Base-by-base conservation (phyloP, 2,113 vertebrate species). In the Rhabdomys dilectus region DNA sequence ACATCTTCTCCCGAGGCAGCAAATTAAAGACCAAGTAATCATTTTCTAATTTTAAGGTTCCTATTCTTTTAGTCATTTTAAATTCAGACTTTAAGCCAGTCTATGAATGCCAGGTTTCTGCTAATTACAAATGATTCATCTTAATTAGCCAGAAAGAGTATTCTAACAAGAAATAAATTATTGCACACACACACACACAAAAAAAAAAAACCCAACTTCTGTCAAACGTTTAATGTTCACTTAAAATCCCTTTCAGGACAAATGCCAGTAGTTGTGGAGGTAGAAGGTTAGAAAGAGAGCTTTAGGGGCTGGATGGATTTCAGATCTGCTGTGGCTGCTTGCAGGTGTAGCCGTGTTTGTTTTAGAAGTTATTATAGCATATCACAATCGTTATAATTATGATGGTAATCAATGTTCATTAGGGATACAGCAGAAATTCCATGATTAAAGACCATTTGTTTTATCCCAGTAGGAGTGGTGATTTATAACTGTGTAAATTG, bases 121-220 rank as follows among this genome's bases (percentile, higher is more conserved):
- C 98, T 98, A 98, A 98, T 97, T 98, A 97, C 95, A 96, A 98
- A 98, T 87, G 97, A 96, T 99, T 99, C 95, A 96, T 98, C 98
- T 98, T 98, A 98, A 98, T 98, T 98, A 98, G 88, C 45, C 82
- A 45, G 70, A 97, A 93, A 97, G 98, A 82, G 56, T 29, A 42
- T 96, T 95, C 91, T 97, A 98, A 98, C 42, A 98, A 97, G 87
- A 98, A 98, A 98, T 97, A 98, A 98, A 98, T 98, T 97, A 97
- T 97, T 97, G 96, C 94, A 90, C 26, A 97, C 17, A 39, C 34
- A n/a, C 62, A 64, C 60, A 62, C 62, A 19, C 34, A 13, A 22
- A 91, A 97, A 97, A 19, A 13, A 13, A 22, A 91, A 97, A 97
- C 92, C 89, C 80, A 95, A 96, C 66, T 97, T 98, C 97, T 96